Percentiles rank a stretch among this genome's conserved stretches.
These are phyloP conservation scores for Pungitius pungitius DNA, from an alignment of 2,113 vertebrate species.

Conservation along the genomic window DNA sequence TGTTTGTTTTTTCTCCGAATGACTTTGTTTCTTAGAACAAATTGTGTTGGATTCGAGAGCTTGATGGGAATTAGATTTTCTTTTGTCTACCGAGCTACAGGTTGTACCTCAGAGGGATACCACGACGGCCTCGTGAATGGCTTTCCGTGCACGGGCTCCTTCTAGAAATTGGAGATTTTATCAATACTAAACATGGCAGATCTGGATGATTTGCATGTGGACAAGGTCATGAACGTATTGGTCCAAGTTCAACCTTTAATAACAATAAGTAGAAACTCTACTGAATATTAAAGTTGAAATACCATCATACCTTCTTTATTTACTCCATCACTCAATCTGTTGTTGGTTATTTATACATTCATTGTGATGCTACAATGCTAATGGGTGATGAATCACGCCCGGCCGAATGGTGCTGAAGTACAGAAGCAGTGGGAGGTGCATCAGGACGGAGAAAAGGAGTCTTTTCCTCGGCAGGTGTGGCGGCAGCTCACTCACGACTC, in stretches of 20 bases:
- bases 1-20: slow-evolving; percentile 37
- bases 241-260: slow-evolving; percentile 12
- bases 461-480: slow-evolving; percentile 71
- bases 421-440: slow-evolving; percentile 59
- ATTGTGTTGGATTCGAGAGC: slow-evolving; percentile 72
- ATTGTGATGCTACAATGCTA: slow-evolving; percentile 22
- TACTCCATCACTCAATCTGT: not conserved
- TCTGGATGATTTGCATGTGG: slow-evolving; percentile 36
- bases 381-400: slow-evolving; percentile 48
- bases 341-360: not conserved
- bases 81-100: slow-evolving; percentile 51
- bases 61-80: slow-evolving; percentile 60
- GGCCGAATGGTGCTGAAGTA: slow-evolving; percentile 52
- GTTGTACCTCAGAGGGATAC: slow-evolving; percentile 46
- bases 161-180: slow-evolving; percentile 51
- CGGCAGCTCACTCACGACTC: slow-evolving; percentile 70
- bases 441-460: slow-evolving; percentile 64
- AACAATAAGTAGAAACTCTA: not conserved
- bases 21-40: slow-evolving; percentile 73
- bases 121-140: slow-evolving; percentile 34
- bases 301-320: slow-evolving; percentile 14
- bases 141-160: slow-evolving; percentile 38
- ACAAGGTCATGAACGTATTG: slow-evolving; percentile 39
- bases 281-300: not conserved
- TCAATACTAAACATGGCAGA: slow-evolving; percentile 42